Percentiles rank a stretch among this genome's conserved stretches.
These are phyloP conservation scores for Noturus placidus DNA, from an alignment of 2,113 vertebrate genomes.

Conservation along the genomic window DNA sequence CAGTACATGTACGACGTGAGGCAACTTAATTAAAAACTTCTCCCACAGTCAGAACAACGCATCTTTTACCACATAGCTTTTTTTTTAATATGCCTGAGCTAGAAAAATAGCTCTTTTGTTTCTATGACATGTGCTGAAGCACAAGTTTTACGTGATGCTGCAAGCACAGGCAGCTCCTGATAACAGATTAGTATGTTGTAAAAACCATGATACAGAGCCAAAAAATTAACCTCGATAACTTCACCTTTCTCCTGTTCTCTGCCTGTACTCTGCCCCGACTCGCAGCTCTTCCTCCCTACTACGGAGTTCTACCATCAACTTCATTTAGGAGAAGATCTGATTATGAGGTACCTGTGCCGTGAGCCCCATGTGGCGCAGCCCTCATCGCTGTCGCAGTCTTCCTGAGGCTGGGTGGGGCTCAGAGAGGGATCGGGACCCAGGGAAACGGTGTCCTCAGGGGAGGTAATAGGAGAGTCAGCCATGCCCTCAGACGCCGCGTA, in stretches of 20 bases:
- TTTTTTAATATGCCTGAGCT: slow-evolving; percentile 52
- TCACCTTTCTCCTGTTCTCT: not conserved
- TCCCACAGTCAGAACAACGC: slow-evolving; percentile 25
- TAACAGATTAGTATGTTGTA: slow-evolving; percentile 27
- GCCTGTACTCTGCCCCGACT: not conserved
- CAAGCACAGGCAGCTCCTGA: slow-evolving; percentile 53
- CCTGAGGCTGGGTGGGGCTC: slow-evolving; percentile 51
- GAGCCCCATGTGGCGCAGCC: slow-evolving; percentile 69
- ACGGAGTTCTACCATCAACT: not conserved
- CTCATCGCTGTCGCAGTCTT: slow-evolving; percentile 66
- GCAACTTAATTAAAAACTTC: not conserved
- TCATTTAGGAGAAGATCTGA: not conserved
- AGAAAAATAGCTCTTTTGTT: slow-evolving; percentile 60
- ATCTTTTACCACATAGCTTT: slow-evolving; percentile 60
- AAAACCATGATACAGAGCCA: not conserved
- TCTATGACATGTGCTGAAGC: slow-evolving; percentile 31
- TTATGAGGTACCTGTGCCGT: slow-evolving; percentile 63
- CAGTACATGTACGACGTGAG: not conserved
- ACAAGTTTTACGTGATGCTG: slow-evolving; percentile 50
- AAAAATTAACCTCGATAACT: not conserved
- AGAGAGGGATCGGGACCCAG: slow-evolving; percentile 59
- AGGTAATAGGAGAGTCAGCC: slow-evolving; percentile 81
- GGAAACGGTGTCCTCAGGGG: slow-evolving; percentile 72
- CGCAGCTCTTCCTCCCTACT: not conserved
- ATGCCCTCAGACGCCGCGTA: slow-evolving; percentile 84